Evolutionary conservation across 30 jellyfish, hydroid and myxozoan genomes (phyloP).

Genomic region (Hydractinia symbiolongicarpus): DNA sequence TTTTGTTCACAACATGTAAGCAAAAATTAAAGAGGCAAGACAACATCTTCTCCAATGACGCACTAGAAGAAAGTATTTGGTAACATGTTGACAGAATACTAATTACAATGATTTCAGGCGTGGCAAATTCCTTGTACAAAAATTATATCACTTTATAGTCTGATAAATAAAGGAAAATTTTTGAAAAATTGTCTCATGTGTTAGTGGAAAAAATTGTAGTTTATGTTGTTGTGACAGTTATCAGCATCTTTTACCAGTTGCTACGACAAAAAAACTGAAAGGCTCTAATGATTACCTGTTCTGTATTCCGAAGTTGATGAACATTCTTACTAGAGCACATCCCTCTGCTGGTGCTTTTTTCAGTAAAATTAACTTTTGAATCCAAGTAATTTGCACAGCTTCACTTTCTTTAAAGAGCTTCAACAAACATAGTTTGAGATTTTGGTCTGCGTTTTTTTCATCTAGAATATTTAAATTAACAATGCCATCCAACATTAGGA

Average conservation of each 20-base stretch:
- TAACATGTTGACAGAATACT: too few species aligned
- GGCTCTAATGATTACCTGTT: constrained; percentile 33
- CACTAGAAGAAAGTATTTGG: background rate
- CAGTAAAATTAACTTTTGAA: background rate
- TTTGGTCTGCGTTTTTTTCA: background rate
- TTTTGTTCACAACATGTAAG: background rate
- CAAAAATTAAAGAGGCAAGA: background rate
- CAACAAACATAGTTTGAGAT: background rate
- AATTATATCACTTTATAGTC: too few species aligned
- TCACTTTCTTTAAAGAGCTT: constrained; percentile 19
- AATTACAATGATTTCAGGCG: too few species aligned
- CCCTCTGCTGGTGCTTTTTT: constrained; percentile 8
- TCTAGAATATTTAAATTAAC: background rate
- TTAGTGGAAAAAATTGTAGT: too few species aligned
- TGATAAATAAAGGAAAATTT: background rate
- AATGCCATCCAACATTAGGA: background rate
- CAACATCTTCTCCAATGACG: background rate
- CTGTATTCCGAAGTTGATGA: constrained; percentile 50
- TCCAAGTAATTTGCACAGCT: constrained; percentile 5
- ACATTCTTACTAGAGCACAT: constrained; percentile 43
- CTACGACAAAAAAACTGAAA: too few species aligned
- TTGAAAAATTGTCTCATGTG: background rate
- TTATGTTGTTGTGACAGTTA: too few species aligned
- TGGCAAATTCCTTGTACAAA: too few species aligned
- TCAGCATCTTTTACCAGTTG: too few species aligned